Evolutionary conservation across 2,888 invertebrate species (phyloP), one percentile per base, ranked within the genome.

Genomic region (Hydriomena furcata): DNA sequence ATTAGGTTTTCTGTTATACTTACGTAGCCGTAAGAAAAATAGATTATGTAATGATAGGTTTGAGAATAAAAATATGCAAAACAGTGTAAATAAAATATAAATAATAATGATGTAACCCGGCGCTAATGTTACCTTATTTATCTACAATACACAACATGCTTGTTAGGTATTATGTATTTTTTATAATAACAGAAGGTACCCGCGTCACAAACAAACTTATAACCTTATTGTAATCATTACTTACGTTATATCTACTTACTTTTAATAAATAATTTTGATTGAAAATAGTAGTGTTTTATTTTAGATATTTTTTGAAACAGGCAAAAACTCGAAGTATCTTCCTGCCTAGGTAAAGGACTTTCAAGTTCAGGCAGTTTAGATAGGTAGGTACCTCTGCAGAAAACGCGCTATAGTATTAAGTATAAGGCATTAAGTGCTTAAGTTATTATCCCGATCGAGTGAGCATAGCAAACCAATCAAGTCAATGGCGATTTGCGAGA

Each of bases 101-200:
- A 53, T 41, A 17, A 3, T 17, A 17, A 17, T 17, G 58, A 63
- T 68, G 60, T 72, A 71, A 67, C 65, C 63, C 79, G 84, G 89
- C 89, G 89, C 89, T 89, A 87, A 88, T 90, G 89, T 88, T 89
- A 90, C 89, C 89, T 90, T 84, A 79, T 72, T 62, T 70, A 73
- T 72, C 69, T 68, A 65, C 50, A 58, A 58, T 49, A 57, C 50
- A 58, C 47, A 55, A 49, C 47, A 56, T 57, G 53, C 52, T 66
- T 51, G 47, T 44, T 36, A 50, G 27, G 36, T 44, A 31, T 30
- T 31, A 54, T 21, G 2, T 60, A 57, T 63, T 68, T 66, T 62
- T 64, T 57, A 45, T 11, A 54, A 65, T 61, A 65, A 66, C 52
- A 67, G 73, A 80, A 81, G 84, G 85, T 83, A 82, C 80, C 66